Evolutionary conservation across 2,113 vertebrate species (phyloP).

Genomic region (Ivindomyrus marchei): DNA sequence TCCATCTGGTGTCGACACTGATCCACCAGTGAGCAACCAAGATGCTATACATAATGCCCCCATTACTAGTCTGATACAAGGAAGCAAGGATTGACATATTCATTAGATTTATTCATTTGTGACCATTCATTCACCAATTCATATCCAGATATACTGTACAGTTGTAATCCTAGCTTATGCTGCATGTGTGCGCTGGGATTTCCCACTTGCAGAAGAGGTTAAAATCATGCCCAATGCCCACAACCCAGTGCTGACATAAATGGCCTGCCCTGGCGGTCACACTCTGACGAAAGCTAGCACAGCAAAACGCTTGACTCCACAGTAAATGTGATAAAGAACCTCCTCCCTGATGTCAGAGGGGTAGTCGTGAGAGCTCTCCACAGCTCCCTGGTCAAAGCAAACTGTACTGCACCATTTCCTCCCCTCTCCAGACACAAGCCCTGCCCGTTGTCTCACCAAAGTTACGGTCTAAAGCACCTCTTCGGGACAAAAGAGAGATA

Average conservation of each 20-base stretch:
- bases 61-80: neutral
- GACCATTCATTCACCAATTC: neutral
- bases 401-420: neutral
- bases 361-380: neutral
- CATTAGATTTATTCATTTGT: neutral
- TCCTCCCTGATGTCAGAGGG: too few relatives aligned
- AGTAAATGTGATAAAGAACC: neutral
- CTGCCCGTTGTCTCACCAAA: neutral
- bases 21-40: neutral
- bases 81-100: neutral
- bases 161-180: neutral
- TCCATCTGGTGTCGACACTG: neutral
- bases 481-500: neutral
- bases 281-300: neutral
- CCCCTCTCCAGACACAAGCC: neutral
- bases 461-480: slow-evolving; percentile 4
- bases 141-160: neutral
- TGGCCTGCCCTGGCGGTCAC: neutral
- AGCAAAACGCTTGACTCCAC: neutral
- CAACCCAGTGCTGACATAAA: neutral
- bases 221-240: neutral
- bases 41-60: neutral
- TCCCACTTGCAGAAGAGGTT: neutral
- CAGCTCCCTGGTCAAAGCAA: neutral
- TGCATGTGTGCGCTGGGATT: neutral